Evolutionary conservation across 1,140 invertebrate genomes (phyloP), one percentile per base, ranked within the genome.

Genomic region (Andricus grossulariae): DNA sequence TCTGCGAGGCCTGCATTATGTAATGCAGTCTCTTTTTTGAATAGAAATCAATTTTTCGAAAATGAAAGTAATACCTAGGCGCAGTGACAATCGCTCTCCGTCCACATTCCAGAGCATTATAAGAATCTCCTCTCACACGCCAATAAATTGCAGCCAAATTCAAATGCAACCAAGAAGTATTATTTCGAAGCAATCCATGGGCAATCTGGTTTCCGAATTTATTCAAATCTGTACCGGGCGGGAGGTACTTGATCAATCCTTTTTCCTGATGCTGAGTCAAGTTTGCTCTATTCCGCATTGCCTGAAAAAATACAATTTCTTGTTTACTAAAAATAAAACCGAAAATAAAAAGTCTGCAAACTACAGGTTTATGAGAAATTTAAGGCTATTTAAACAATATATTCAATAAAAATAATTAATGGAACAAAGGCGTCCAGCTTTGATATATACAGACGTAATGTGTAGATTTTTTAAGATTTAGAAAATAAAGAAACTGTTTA

Each of bases 111-210:
- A 97, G 90, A 12, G 96, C 96, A 86, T 96, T 94, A 45, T 93
- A 92, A 11, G 96, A 94, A 87, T 97, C 93, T 39, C 97, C 97
- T 85, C 94, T 94, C 2, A 96, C 94, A 72, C 96, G 92, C 97
- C 96, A 98, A 91, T 96, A 97, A 75, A 97, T 94, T 16, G 96
- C 94, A 57, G 96, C 96, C 84, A 97, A 92, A 87, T 97, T 96
- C 85, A 97, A 95, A 85, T 97, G 94, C 19, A 97, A 92, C 97
- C 97, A 98, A 0, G 96, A 97, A 2, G 94, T 94, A 57, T 92
- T 93, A 88, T 97, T 97, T 86, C 93, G 92, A 74, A 90, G 86
- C 12, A 97, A 90, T 18, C 94, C 93, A 76, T 93, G 91, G 32
- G 94, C 93, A 73, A 95, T 92, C 83, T 93, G 93, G 86, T 94